Conservation (phyloP, 2,888 invertebrate genomes). For the Lycocerus yunnanus region DNA sequence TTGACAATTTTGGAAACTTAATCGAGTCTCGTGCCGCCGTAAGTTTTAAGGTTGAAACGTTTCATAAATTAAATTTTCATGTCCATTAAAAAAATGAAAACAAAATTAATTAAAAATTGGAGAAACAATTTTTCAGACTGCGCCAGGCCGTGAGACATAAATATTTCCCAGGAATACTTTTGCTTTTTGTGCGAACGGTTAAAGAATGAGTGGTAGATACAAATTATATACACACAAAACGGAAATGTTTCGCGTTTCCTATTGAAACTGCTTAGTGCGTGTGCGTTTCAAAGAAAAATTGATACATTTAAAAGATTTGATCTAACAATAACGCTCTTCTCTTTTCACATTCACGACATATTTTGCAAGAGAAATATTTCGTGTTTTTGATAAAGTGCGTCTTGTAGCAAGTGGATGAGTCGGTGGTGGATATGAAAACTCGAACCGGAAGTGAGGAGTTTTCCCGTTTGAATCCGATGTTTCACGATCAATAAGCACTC, state of each 20-base stretch:
- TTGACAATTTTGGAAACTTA: too few relatives aligned
- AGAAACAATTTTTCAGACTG: not conserved
- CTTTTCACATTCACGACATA: not conserved
- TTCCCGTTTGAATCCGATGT: conserved; percentile 25
- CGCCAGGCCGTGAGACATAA: not conserved
- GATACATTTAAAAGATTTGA: conserved; percentile 1
- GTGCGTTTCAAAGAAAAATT: conserved; percentile 1
- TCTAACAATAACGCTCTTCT: not conserved
- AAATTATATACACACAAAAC: not conserved
- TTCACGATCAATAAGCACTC: conserved; percentile 32
- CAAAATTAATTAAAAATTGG: not conserved
- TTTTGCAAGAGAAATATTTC: not conserved
- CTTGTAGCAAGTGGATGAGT: not conserved
- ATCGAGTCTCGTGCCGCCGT: too few relatives aligned
- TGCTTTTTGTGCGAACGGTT: not conserved
- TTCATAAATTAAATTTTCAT: too few relatives aligned
- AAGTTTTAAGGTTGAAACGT: too few relatives aligned
- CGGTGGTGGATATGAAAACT: not conserved
- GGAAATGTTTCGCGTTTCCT: not conserved
- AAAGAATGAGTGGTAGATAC: not conserved
- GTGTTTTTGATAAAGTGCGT: not conserved
- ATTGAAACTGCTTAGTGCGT: not conserved
- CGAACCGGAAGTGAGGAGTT: conserved; percentile 10
- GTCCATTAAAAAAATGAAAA: not conserved
- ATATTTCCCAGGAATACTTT: not conserved